phyloP scores from a whole-genome alignment of 2,113 vertebrate species.

The Dromiciops gliroides region DNA sequence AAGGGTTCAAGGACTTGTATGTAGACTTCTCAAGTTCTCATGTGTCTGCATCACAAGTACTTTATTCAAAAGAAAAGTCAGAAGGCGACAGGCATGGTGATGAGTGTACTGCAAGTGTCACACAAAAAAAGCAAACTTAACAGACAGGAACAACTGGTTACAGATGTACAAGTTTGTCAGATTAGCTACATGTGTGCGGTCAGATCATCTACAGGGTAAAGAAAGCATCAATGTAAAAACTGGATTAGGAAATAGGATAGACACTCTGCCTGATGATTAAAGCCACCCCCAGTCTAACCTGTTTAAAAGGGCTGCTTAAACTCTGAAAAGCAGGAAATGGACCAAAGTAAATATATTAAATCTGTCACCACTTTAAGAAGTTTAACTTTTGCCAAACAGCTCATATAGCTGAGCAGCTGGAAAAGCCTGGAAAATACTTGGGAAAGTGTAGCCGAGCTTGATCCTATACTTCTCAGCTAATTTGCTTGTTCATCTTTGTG shows the following conservation, averaged over 20 bases:
- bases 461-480: neutral
- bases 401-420: neutral
- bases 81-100: neutral
- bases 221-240: neutral
- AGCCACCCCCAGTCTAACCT: neutral
- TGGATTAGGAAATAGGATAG: neutral
- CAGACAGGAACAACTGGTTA: neutral
- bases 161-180: neutral
- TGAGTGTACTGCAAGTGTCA: neutral
- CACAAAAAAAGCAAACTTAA: neutral
- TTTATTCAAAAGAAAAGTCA: neutral
- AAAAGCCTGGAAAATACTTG: neutral
- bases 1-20: neutral
- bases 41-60: neutral
- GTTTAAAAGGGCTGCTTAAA: neutral
- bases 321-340: neutral
- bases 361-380: neutral
- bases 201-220: neutral
- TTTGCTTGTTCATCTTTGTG: neutral
- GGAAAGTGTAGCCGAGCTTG: neutral
- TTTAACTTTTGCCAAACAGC: neutral
- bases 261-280: neutral
- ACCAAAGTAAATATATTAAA: neutral
- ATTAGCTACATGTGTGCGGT: neutral
- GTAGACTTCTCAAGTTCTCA: neutral